Base-by-base conservation (phyloP, 2,888 invertebrate species). In the Gerris lacustris region DNA sequence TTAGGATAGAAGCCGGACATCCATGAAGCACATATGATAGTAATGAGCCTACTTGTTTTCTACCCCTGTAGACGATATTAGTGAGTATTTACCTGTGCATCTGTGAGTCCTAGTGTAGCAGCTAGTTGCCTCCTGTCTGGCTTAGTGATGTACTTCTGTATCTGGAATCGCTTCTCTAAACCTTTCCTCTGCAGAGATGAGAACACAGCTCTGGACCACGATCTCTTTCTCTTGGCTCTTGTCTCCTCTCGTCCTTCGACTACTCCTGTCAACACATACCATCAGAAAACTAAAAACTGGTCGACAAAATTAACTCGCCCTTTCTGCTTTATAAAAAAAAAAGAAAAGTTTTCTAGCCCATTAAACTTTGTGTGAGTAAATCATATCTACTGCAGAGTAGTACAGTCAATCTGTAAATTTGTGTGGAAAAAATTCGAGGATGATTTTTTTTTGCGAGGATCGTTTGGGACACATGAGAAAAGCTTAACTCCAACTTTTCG, bases 101-200 rank as follows among this genome's bases (percentile, higher is more conserved):
- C 96, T 0, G 95, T 95, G 7, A 96, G 86, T 70, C 95, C 95
- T 45, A 96, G 82, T 11, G 94, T 91, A 6, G 94, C 94, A 0
- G 96, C 96, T 73, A 96, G 81, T 80, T 95, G 94, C 76, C 95
- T 83, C 79, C 96, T 83, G 78, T 96, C 96, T 0, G 95, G 96
- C 80, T 96, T 96, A 0, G 95, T 96, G 73, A 96, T 96, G 79
- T 96, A 96, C 80, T 96, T 96, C 80, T 96, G 96, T 75, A 95
- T 86, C 78, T 94, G 92, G 80, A 96, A 96, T 76, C 95, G 83
- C 75, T 93, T 86, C 82, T 96, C 96, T 70, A 96, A 82, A 0
- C 96, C 96, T 79, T 96, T 96, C n/a, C 96, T 82, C 79, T 96
- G 96, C 5, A 96, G 83, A 79, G 94, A 94, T 78, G 94, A 95